Evolutionary conservation across 2,797 vertebrate genomes (phyloP), one percentile per base, ranked within the genome.

Genomic region (Serranus cabrilla): DNA sequence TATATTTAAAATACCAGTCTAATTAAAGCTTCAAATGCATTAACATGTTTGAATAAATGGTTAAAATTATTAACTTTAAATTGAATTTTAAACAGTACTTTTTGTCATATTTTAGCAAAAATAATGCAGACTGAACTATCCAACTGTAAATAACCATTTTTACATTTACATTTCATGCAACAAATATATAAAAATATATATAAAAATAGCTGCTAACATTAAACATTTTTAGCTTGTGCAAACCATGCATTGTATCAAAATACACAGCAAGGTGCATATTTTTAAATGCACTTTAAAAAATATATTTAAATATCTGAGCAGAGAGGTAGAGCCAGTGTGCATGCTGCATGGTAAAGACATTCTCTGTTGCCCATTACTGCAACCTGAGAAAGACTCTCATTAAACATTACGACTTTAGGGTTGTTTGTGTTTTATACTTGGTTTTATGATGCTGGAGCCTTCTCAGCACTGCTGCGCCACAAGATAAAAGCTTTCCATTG

Each of bases 351-450:
- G 67, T 78, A 74, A 88, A 90, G 56, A 31, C 84, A 81, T 90
- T 89, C 90, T 89, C 87, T 92, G 81, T 76, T 91, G 89, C 87
- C 90, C 91, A 90, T 95, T 93, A 93, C 91, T 92, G 95, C 94
- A 94, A 95, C 93, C 92, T 83, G 93, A 94, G 92, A 91, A 94
- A 95, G 94, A 90, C 93, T 95, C 93, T 94, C 96, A 96, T 97
- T 96, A 95, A 96, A 97, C 95, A 96, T 95, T 95, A 96, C 94
- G 95, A 96, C 96, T 96, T 96, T 91, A 94, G 94, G 95, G 95
- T 95, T 96, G 96, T 95, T 96, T 96, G 96, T 96, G 94, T 95
- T 96, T 96, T 95, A 96, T 94, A 94, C 95, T 95, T 90, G 95
- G 94, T 95, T 96, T 97, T 97, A 97, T 95, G 96, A 93, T 92